Percentiles rank a stretch among this genome's conserved stretches.
These are phyloP conservation scores for Lacanobia oleracea DNA, from an alignment of 2,888 invertebrate genomes.

Conservation along the genomic window DNA sequence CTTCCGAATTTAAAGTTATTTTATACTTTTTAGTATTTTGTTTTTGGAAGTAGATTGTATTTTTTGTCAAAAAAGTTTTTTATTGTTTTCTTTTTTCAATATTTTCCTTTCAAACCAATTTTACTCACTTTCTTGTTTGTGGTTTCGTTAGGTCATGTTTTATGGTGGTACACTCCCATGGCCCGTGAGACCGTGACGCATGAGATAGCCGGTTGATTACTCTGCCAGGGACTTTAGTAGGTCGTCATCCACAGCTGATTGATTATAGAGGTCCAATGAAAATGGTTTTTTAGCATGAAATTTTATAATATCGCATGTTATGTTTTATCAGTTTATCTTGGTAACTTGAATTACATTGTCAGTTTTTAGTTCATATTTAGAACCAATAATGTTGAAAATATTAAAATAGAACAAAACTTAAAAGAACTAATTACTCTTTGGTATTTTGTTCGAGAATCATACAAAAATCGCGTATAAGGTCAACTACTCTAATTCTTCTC, in stretches of 20 bases:
- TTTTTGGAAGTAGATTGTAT: too few species aligned
- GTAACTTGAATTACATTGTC: neutral
- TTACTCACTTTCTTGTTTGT: conserved; percentile 12
- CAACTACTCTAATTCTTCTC: too few species aligned
- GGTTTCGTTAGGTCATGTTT: conserved; percentile 31
- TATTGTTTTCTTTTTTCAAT: too few species aligned
- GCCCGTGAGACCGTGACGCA: conserved; percentile 5
- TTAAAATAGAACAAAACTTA: too few species aligned
- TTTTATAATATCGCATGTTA: neutral
- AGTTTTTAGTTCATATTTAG: too few species aligned
- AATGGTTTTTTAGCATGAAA: neutral
- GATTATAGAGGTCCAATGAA: neutral
- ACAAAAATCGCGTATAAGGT: too few species aligned
- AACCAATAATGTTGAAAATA: too few species aligned
- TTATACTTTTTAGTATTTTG: too few species aligned
- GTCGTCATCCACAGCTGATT: neutral
- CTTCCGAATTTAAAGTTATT: too few species aligned
- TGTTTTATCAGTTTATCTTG: neutral
- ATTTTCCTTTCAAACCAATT: neutral
- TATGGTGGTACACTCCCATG: conserved; percentile 20
- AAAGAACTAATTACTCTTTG: too few species aligned
- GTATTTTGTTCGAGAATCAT: too few species aligned
- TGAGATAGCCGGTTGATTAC: neutral
- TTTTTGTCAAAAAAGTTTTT: too few species aligned
- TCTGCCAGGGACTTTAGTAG: conserved; percentile 8